These are phyloP conservation scores for Phrynocephalus versicolor DNA, from an alignment of 2,113 vertebrate species.

Conservation along the genomic window DNA sequence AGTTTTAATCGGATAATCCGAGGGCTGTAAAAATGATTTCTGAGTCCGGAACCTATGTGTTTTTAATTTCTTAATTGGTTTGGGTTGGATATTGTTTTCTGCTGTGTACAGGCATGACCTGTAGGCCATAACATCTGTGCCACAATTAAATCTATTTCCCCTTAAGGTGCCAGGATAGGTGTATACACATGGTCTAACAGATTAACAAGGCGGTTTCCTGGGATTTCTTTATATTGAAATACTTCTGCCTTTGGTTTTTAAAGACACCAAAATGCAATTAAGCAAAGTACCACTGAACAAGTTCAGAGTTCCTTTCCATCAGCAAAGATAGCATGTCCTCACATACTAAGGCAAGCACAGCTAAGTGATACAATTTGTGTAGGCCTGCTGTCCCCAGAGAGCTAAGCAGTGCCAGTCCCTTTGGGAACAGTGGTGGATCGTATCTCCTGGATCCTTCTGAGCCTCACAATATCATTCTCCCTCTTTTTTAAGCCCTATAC, in stretches of 20 bases:
- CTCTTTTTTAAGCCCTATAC: background rate
- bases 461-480: background rate
- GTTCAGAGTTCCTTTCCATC: no score
- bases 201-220: background rate
- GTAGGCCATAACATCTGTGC: background rate
- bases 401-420: no score
- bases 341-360: background rate
- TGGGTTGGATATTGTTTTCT: no score
- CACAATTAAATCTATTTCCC: background rate
- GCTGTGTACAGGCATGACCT: background rate
- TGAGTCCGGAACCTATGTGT: background rate
- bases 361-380: no score
- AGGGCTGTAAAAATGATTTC: no score
- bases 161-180: background rate
- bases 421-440: no score
- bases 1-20: background rate
- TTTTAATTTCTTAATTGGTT: no score
- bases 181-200: background rate
- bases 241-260: background rate
- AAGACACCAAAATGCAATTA: background rate
- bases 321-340: no score
- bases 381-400: no score
- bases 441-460: no score
- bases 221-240: background rate
- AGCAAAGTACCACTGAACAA: background rate